Base-by-base conservation (phyloP, 1,140 invertebrate species). In the Eupeodes corollae region DNA sequence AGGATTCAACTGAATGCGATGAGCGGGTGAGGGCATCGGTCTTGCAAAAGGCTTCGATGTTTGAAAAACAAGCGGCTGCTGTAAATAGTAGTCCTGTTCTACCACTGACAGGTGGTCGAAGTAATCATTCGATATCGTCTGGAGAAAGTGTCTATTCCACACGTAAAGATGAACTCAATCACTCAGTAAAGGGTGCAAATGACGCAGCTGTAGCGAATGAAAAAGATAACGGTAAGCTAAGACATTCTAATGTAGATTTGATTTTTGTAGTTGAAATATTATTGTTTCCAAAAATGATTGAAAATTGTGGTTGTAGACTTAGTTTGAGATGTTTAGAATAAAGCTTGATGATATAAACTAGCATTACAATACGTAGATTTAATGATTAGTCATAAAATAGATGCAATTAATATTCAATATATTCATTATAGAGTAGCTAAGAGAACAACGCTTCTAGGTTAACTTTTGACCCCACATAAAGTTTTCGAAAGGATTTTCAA, bases 1-100 rank as follows among this genome's bases (percentile, higher is more conserved):
- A 45, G 8, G 45, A 45, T 48, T 39, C 31, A 42, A 48, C 61
- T 2, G 59, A 62, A 13, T 46, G 52, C 26, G 65, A 67, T 30
- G 64, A 67, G 34, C 55, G 60, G 31, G 63, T 60, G 1, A 53
- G 61, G 15, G 65, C 63, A 42, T 68, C 66, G 2, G 66, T 68
- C 1, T 43, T 68, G 33, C 63, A 68, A 32, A 68, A 68, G 51
- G 58, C 61, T 6, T 68, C 66, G 13, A 65, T 68, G 66, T 68
- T 68, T 43, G 66, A 68, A 48, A 68, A 68, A 53, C 58, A 59
- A 33, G 65, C 63, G 30, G 62, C 61, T 6, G 42, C 53, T 11
- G 56, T 54, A 8, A 54, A 40, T 34, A 49, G 32, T 21, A 44
- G 35, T 6, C 32, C 51, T 16, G 15, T 46, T 16, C 31, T 33